These are phyloP conservation scores for Blastobasis adustella DNA, from an alignment of 2,888 invertebrate genomes.

Conservation along the genomic window DNA sequence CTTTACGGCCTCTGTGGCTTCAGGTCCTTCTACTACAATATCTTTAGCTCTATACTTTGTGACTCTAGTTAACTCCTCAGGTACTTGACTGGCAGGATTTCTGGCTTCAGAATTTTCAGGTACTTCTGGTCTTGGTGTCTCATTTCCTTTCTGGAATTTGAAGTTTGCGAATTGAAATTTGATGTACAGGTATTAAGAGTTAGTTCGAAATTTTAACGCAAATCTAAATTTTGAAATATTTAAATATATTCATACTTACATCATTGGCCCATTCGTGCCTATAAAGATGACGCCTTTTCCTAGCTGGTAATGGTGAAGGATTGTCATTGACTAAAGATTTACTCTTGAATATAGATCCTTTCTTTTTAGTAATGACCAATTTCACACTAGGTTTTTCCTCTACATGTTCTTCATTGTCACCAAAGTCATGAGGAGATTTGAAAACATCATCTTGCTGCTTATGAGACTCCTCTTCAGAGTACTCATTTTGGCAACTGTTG, in stretches of 20 bases:
- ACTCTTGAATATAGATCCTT: slow-evolving; percentile 93
- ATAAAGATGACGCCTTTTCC: slow-evolving; percentile 87
- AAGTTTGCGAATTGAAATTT: background rate
- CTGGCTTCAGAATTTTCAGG: slow-evolving; percentile 43
- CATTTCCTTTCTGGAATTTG: slow-evolving; percentile 65
- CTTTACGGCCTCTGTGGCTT: slow-evolving; percentile 67
- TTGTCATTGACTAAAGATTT: slow-evolving; percentile 81
- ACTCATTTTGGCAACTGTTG: slow-evolving; percentile 64
- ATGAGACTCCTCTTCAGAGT: slow-evolving; percentile 53
- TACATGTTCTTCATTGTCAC: slow-evolving; percentile 47
- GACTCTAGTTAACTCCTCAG: slow-evolving; percentile 77
- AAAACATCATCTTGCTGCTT: slow-evolving; percentile 63
- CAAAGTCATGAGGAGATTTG: slow-evolving; percentile 51
- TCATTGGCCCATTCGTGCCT: slow-evolving; percentile 93
- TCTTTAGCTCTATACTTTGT: slow-evolving; percentile 70
- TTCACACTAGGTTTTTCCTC: slow-evolving; percentile 77
- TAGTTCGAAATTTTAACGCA: background rate
- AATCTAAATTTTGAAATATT: background rate
- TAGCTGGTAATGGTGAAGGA: slow-evolving; percentile 70
- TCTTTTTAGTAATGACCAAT: slow-evolving; percentile 85
- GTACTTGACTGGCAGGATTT: slow-evolving; percentile 51
- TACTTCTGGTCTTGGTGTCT: slow-evolving; percentile 65
- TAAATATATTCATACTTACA: slow-evolving; percentile 46
- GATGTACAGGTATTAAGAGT: background rate
- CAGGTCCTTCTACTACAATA: slow-evolving; percentile 54